Evolutionary conservation across 2,113 vertebrate genomes (phyloP), one percentile per base, ranked within the genome.

Genomic region (Pteronura brasiliensis): DNA sequence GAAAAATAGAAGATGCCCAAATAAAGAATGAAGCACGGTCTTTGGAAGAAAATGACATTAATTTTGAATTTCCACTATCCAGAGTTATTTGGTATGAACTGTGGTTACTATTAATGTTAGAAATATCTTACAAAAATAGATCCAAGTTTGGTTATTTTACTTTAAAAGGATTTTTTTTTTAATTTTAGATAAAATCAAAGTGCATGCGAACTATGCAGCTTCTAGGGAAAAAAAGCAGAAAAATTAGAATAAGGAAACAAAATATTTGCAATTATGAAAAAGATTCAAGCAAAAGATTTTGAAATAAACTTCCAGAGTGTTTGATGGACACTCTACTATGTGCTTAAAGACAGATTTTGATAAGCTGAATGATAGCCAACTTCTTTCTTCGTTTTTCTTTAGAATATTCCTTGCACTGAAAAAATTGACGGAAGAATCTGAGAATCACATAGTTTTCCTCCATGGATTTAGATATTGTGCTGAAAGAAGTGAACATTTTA

Each of bases 21-120:
- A 88, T 36, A 79, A 96, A 95, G 29, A 94, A 2, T 36, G 18
- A 94, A 88, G 47, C 21, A 13, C 20, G 2, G 6, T 36, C n/a
- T 89, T 57, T 49, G 72, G 27, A 76, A 96, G 47, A 93, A 95
- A 81, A 95, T 44, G 9, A 74, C 47, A 63, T 90, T 92, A 88
- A 72, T 88, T 84, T 90, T 85, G 36, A 94, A 83, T 96, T 87
- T 90, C 36, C 23, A 74, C n/a, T 49, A 49, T 57, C 36, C 49
- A 92, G 20, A 92, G 23, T 84, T 67, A 55, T 83, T 85, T 90
- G 57, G 2, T 80, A 81, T 88, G 59, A 77, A 44, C 27, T 90
- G 31, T 15, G 25, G 49, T 81, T 88, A 25, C 61, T 90, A 63
- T 55, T 86, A 65, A 71, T 59, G 18, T 59, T 63, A 80, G 59